Percentiles rank a stretch among this genome's conserved stretches.
These are phyloP conservation scores for Drosophila gaucha DNA, from an alignment of 2,888 invertebrate genomes.

Conservation along the genomic window DNA sequence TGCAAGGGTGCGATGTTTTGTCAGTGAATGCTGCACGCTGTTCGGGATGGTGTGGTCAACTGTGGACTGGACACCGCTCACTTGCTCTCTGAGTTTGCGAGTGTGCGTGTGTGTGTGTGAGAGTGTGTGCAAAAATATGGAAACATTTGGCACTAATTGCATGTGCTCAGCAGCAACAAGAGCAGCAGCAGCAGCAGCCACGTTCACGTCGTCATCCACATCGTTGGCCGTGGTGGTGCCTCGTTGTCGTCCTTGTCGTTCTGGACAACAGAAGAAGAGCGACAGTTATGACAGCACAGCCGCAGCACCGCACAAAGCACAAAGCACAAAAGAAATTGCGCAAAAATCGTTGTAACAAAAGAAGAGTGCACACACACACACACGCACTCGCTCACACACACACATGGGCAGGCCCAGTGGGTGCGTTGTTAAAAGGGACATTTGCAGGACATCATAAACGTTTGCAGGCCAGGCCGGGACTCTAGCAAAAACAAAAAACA, in stretches of 20 bases:
- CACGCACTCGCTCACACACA: slow-evolving; percentile 19
- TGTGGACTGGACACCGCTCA: slow-evolving; percentile 45
- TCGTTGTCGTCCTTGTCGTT: slow-evolving; percentile 37
- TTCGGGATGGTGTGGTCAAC: slow-evolving; percentile 71
- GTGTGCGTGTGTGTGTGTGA: slow-evolving; percentile 12
- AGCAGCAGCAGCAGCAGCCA: slow-evolving; percentile 42
- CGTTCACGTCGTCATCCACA: slow-evolving; percentile 33
- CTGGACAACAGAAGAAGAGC: slow-evolving; percentile 60
- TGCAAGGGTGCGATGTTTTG: slow-evolving; percentile 63
- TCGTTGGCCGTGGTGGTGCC: slow-evolving; percentile 19
- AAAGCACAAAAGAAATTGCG: slow-evolving; percentile 78
- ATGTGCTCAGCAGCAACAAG: slow-evolving; percentile 68
- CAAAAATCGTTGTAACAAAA: slow-evolving; percentile 79
- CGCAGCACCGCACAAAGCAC: slow-evolving; percentile 64
- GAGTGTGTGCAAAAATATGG: slow-evolving; percentile 76
- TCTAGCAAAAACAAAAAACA: slow-evolving; percentile 23
- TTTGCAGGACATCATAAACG: slow-evolving; percentile 79
- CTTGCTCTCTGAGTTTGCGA: slow-evolving; percentile 1
- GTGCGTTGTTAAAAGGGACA: slow-evolving; percentile 69
- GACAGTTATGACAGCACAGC: slow-evolving; percentile 77
- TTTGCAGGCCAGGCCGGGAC: slow-evolving; percentile 46
- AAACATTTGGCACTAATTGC: slow-evolving; percentile 84
- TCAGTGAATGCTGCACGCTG: slow-evolving; percentile 65
- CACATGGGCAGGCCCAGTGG: slow-evolving; percentile 15
- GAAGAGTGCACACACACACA: slow-evolving; percentile 61